These are phyloP conservation scores for Trisateles emortualis DNA, from an alignment of 2,888 invertebrate species.

Conservation along the genomic window DNA sequence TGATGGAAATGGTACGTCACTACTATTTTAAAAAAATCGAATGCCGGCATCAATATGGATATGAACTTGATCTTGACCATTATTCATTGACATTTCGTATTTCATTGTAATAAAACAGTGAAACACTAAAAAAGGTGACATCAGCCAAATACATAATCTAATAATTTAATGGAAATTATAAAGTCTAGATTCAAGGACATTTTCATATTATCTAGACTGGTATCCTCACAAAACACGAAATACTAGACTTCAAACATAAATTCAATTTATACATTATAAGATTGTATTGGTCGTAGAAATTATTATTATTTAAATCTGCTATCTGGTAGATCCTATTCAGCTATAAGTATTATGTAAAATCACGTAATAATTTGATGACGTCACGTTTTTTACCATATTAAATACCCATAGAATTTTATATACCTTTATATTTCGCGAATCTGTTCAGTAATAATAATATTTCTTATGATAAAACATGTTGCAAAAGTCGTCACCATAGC, in stretches of 20 bases:
- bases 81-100: slow-evolving; percentile 39
- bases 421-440: not conserved
- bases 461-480: not conserved
- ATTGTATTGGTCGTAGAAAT: slow-evolving; percentile 3
- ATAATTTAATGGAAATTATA: slow-evolving; percentile 32
- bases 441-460: not conserved
- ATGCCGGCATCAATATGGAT: slow-evolving; percentile 26
- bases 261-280: slow-evolving; percentile 24
- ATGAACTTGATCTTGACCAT: slow-evolving; percentile 41
- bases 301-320: slow-evolving; percentile 8
- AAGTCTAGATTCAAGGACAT: slow-evolving; percentile 15
- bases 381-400: not conserved
- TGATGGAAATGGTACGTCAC: slow-evolving; percentile 92
- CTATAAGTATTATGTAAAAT: slow-evolving; percentile 1
- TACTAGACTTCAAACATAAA: slow-evolving; percentile 23
- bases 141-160: slow-evolving; percentile 30
- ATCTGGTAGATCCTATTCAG: slow-evolving; percentile 1
- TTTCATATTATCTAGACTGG: slow-evolving; percentile 27
- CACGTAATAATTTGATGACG: not conserved
- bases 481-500: not conserved
- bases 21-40: slow-evolving; percentile 8
- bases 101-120: slow-evolving; percentile 40
- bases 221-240: slow-evolving; percentile 19
- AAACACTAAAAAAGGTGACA: slow-evolving; percentile 39
- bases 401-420: not conserved